phyloP scores from a whole-genome alignment of 2,888 invertebrate genomes.

The Drosophila melanocephala region DNA sequence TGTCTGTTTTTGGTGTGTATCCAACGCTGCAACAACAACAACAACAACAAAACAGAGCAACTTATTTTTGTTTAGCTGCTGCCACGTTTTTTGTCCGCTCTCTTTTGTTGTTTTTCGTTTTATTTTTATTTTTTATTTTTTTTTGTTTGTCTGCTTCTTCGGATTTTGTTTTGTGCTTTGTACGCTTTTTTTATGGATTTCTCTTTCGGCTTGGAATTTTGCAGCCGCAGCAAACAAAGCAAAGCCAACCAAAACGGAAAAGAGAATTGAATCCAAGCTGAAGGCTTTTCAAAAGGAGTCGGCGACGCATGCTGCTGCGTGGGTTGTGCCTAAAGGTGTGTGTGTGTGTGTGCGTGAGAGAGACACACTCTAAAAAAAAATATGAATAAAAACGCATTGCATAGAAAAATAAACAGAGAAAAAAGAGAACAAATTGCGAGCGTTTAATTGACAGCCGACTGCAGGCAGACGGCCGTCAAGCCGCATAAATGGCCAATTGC shows the following conservation, averaged over 20 bases:
- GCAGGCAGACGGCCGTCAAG: slow-evolving; percentile 34
- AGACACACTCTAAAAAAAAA: background rate
- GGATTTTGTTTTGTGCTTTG: slow-evolving; percentile 42
- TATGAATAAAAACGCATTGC: slow-evolving; percentile 3
- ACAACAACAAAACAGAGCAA: slow-evolving; percentile 51
- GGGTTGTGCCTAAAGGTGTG: background rate
- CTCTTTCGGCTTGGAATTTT: slow-evolving; percentile 64
- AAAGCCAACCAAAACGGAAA: slow-evolving; percentile 52
- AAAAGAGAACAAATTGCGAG: slow-evolving; percentile 24
- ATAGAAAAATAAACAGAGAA: slow-evolving; percentile 31
- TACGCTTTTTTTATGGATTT: slow-evolving; percentile 56
- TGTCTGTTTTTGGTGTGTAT: slow-evolving; percentile 70
- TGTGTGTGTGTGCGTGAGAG: background rate
- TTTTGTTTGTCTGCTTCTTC: slow-evolving; percentile 35
- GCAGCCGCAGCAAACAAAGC: slow-evolving; percentile 49
- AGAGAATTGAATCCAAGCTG: slow-evolving; percentile 61
- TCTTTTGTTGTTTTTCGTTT: slow-evolving; percentile 51
- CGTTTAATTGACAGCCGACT: slow-evolving; percentile 56
- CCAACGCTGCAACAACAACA: slow-evolving; percentile 47
- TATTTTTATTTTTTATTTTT: slow-evolving; percentile 16
- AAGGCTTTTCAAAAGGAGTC: slow-evolving; percentile 27
- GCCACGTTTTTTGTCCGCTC: slow-evolving; percentile 63
- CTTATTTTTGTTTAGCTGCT: slow-evolving; percentile 74
- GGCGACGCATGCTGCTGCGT: slow-evolving; percentile 12
- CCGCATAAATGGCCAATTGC: slow-evolving; percentile 43